Conservation (phyloP, 2,797 vertebrate genomes). For the Chloroceryle amazona region DNA sequence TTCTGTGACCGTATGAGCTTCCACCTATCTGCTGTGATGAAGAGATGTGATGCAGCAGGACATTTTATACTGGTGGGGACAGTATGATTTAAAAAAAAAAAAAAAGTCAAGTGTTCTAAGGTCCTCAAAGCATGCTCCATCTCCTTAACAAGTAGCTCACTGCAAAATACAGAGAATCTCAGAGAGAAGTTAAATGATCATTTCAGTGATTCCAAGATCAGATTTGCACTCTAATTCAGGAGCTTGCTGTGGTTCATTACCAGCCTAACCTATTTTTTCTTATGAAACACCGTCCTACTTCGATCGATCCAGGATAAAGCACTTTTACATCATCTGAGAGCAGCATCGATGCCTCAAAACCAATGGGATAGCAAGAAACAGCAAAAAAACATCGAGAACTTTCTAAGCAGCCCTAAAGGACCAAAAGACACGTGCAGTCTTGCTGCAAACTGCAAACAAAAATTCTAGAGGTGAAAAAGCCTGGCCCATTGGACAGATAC, state of each 20-base stretch:
- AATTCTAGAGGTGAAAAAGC: neutral
- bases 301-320: neutral
- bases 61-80: neutral
- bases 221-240: neutral
- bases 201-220: neutral
- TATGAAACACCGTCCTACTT: neutral
- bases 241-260: neutral
- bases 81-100: neutral
- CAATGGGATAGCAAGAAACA: neutral
- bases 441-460: neutral
- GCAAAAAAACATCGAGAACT: neutral
- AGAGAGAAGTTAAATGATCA: neutral
- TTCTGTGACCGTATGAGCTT: neutral
- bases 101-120: neutral
- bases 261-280: neutral
- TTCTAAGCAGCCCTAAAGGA: accelerated
- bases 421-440: neutral
- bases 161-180: neutral
- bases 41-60: neutral
- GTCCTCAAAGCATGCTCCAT: neutral
- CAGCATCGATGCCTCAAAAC: neutral
- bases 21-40: neutral
- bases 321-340: neutral
- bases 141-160: neutral
- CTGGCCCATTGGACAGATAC: accelerated